Evolutionary conservation across 2,888 invertebrate species (phyloP).

Genomic region (Drosophila peninsularis): DNA sequence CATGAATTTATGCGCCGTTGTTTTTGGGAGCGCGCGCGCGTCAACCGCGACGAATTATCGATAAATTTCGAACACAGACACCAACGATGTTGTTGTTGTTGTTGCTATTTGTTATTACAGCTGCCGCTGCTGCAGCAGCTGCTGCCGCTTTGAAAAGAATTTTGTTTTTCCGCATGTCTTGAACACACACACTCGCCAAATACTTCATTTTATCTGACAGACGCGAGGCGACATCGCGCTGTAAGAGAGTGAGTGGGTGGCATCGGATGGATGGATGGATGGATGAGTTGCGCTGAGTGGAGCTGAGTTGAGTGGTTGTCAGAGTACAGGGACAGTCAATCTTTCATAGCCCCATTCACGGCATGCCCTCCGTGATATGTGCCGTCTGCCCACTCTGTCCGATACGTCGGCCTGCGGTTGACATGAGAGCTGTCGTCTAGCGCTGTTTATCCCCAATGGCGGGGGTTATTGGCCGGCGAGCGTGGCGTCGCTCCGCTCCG

Average conservation of each 20-base stretch:
- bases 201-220: slow-evolving; percentile 77
- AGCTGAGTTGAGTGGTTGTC: slow-evolving; percentile 54
- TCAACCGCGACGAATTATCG: slow-evolving; percentile 65
- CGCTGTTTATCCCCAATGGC: slow-evolving; percentile 39
- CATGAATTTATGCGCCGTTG: slow-evolving; percentile 68
- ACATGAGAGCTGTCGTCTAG: slow-evolving; percentile 67
- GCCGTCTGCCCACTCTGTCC: slow-evolving; percentile 26
- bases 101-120: slow-evolving; percentile 35
- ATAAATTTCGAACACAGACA: slow-evolving; percentile 67
- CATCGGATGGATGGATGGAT: slow-evolving; percentile 21
- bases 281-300: slow-evolving; percentile 27
- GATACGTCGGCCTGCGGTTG: slow-evolving; percentile 68
- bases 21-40: slow-evolving; percentile 22
- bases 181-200: slow-evolving; percentile 44
- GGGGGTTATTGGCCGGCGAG: slow-evolving; percentile 74
- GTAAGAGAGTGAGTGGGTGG: slow-evolving; percentile 16
- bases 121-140: slow-evolving; percentile 31
- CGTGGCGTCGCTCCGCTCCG: slow-evolving; percentile 26
- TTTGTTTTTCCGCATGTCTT: slow-evolving; percentile 67
- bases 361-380: slow-evolving; percentile 4
- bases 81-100: slow-evolving; percentile 68
- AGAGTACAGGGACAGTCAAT: slow-evolving; percentile 52
- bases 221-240: slow-evolving; percentile 47
- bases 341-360: slow-evolving; percentile 37
- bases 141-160: slow-evolving; percentile 58